phyloP scores from a whole-genome alignment of 2,888 invertebrate genomes.

The Tricholauxania praeusta region DNA sequence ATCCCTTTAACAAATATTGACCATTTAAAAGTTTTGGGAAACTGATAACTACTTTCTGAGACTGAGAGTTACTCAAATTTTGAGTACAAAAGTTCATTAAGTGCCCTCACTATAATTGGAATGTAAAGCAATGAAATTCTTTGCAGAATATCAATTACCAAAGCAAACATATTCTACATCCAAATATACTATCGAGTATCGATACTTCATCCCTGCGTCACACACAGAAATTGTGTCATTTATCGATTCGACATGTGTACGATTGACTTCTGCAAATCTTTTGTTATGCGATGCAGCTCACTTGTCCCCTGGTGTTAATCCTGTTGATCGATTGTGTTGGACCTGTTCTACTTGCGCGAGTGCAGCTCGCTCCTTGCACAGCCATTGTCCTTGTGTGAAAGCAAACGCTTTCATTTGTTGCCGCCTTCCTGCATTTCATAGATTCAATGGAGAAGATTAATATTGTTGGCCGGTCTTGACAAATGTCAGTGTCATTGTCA shows the following conservation, averaged over 20 bases:
- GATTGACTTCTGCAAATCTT: slow-evolving; percentile 17
- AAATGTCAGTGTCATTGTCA: slow-evolving; percentile 11
- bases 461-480: slow-evolving; percentile 6
- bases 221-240: slow-evolving; percentile 37
- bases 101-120: too few species aligned
- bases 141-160: too few species aligned
- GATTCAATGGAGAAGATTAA: slow-evolving; percentile 4
- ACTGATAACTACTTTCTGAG: too few species aligned
- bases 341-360: background rate
- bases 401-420: background rate
- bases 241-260: slow-evolving; percentile 38
- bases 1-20: too few species aligned
- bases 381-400: slow-evolving; percentile 21
- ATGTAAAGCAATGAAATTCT: too few species aligned
- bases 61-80: too few species aligned
- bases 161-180: too few species aligned
- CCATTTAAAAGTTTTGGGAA: too few species aligned
- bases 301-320: background rate
- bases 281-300: background rate
- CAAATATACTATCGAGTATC: too few species aligned
- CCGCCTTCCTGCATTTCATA: background rate
- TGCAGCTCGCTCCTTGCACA: slow-evolving; percentile 8
- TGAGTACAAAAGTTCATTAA: too few species aligned
- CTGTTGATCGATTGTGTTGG: background rate
- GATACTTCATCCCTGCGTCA: background rate